These are phyloP conservation scores for Amblyjoppa fuscipennis DNA, from an alignment of 2,888 invertebrate genomes.

Conservation along the genomic window DNA sequence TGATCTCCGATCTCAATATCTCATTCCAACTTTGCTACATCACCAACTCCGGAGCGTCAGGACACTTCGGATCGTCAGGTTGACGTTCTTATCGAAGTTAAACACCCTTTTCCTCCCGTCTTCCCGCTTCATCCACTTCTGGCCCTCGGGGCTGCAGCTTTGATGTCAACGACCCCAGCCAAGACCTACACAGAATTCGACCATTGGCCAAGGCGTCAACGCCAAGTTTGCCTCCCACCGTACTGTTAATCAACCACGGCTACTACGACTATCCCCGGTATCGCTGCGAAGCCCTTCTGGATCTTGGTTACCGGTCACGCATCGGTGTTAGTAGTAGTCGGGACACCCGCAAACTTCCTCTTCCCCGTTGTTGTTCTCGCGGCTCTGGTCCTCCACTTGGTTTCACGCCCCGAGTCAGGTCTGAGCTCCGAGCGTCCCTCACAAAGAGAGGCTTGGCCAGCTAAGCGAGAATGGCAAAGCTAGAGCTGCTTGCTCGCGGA, in stretches of 20 bases:
- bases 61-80: not conserved
- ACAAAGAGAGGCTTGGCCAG: slow-evolving; percentile 33
- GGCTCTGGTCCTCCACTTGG: slow-evolving; percentile 2
- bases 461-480: not conserved
- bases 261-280: slow-evolving; percentile 13
- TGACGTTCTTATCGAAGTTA: not conserved
- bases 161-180: not conserved
- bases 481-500: slow-evolving; percentile 15
- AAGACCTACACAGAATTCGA: not conserved
- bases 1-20: not conserved
- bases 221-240: slow-evolving; percentile 8
- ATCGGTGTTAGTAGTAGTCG: not conserved
- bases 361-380: slow-evolving; percentile 30
- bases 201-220: slow-evolving; percentile 4
- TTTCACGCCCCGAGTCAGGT: slow-evolving; percentile 41
- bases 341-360: slow-evolving; percentile 31
- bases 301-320: not conserved
- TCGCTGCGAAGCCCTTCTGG: not conserved
- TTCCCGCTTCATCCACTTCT: not conserved
- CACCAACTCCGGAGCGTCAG: not conserved
- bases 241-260: slow-evolving; percentile 19
- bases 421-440: slow-evolving; percentile 30
- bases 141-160: not conserved
- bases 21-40: not conserved
- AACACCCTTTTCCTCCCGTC: not conserved